A percentile compares a stretch with the other conserved stretches of the same genome.
Conservation (phyloP, 2,888 invertebrate genomes). For the Trichopoda pennipes region DNA sequence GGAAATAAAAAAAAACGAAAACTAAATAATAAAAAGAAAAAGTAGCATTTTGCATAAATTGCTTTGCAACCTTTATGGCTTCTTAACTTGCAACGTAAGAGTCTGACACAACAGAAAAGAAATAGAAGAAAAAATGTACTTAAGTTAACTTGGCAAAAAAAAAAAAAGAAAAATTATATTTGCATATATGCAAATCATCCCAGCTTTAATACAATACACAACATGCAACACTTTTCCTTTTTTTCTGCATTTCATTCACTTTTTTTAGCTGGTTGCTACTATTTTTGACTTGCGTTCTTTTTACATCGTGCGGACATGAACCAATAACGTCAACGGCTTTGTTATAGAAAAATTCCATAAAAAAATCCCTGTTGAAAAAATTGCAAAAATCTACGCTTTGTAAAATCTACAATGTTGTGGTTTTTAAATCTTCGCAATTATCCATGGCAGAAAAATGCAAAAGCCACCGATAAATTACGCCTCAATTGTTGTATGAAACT, state of each 20-base stretch:
- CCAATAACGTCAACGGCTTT: constrained; percentile 10
- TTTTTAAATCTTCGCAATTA: constrained; percentile 53
- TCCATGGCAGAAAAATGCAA: constrained; percentile 46
- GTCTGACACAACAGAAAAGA: constrained; percentile 30
- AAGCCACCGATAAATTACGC: constrained; percentile 54
- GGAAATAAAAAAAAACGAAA: constrained; percentile 12
- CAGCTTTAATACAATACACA: constrained; percentile 48
- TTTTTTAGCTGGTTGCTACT: not conserved
- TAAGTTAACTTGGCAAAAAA: constrained; percentile 34
- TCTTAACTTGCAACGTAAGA: constrained; percentile 60
- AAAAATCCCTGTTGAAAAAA: constrained; percentile 14
- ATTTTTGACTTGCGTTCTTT: constrained; percentile 8
- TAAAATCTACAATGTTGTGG: constrained; percentile 30
- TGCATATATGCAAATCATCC: constrained; percentile 64
- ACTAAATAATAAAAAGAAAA: constrained; percentile 50
- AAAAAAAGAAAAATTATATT: constrained; percentile 40
- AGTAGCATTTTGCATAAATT: constrained; percentile 66
- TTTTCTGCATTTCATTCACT: not conserved
- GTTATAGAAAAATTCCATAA: not conserved
- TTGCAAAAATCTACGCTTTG: constrained; percentile 43
- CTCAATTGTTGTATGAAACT: constrained; percentile 52
- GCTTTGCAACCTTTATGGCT: constrained; percentile 63
- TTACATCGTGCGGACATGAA: not conserved
- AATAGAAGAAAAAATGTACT: constrained; percentile 23
- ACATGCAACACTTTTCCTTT: constrained; percentile 64